A percentile compares a stretch with the other conserved stretches of the same genome.
These are phyloP conservation scores for Myioborus melanocephalus DNA, from an alignment of 2,797 vertebrate genomes.

Conservation along the genomic window DNA sequence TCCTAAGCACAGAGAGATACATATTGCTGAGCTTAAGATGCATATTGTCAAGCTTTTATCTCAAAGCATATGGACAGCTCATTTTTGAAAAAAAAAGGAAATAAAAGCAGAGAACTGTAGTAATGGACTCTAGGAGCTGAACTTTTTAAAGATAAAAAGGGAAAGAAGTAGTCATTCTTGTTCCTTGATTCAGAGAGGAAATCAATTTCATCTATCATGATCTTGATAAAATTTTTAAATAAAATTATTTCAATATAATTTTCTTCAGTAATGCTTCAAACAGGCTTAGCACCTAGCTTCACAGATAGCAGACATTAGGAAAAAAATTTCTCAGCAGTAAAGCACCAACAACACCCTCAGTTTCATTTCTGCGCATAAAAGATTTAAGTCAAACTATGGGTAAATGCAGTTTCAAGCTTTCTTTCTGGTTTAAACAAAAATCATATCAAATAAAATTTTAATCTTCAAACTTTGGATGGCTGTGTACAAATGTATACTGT, in stretches of 20 bases:
- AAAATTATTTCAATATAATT: not conserved
- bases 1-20: not conserved
- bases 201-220: not conserved
- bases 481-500: not conserved
- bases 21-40: not conserved
- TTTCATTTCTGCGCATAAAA: not conserved
- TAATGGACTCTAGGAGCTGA: not conserved
- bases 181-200: not conserved
- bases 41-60: not conserved
- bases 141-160: not conserved
- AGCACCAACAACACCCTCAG: not conserved
- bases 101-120: not conserved
- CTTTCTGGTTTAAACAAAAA: not conserved
- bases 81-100: not conserved
- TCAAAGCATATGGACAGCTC: not conserved
- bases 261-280: not conserved
- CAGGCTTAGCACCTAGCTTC: not conserved
- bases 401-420: not conserved
- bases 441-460: not conserved
- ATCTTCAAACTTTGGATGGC: not conserved
- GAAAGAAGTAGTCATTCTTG: not conserved
- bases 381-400: not conserved
- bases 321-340: not conserved
- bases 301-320: not conserved
- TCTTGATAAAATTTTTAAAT: not conserved